Evolutionary conservation across 2,888 invertebrate species (phyloP), one percentile per base, ranked within the genome.

Genomic region (Phortica magna): DNA sequence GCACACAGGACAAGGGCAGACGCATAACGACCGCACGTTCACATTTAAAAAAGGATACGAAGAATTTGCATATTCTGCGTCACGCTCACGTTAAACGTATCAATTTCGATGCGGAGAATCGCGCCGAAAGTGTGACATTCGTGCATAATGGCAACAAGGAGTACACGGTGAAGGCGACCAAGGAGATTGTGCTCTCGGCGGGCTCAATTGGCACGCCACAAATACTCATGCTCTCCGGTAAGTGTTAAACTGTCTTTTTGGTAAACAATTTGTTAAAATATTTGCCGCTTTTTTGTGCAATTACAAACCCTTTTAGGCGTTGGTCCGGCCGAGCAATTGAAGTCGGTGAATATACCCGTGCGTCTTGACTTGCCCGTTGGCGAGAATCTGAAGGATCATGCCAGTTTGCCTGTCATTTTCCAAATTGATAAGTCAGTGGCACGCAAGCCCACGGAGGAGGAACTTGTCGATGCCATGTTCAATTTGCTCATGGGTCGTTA

Each of bases 171-270:
- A 82, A 78, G 2, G 97, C 97, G 0, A 94, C 94, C 79, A 96
- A 96, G 89, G 97, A 97, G 90, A 94, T 98, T 0, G 96, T 98
- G 48, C 89, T 98, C 71, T 95, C 97, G 10, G 98, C 97, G 0
- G 98, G 98, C 1, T 94, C 98, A 1, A 96, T 98, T 55, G 98
- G 98, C 88, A 95, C 96, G n/a, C 97, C 98, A 0, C 98, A 98
- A 89, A 92, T 98, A 31, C 92, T 98, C 61, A 96, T 98, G 97
- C 92, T 98, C 4, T 98, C 97, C 0, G 98, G 98, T 14, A 93
- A 77, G 84, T 73, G 31, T 4, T 4, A 31, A 31, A 31, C n/a
- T n/a, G n/a, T n/a, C n/a, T n/a, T n/a, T n/a, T n/a, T n/a, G n/a
- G 5, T 31, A 31, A 31, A 31, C 31, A 31, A 4, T 31, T 31